Conservation (phyloP, 2,797 vertebrate genomes). For the Tarsius wallacei region DNA sequence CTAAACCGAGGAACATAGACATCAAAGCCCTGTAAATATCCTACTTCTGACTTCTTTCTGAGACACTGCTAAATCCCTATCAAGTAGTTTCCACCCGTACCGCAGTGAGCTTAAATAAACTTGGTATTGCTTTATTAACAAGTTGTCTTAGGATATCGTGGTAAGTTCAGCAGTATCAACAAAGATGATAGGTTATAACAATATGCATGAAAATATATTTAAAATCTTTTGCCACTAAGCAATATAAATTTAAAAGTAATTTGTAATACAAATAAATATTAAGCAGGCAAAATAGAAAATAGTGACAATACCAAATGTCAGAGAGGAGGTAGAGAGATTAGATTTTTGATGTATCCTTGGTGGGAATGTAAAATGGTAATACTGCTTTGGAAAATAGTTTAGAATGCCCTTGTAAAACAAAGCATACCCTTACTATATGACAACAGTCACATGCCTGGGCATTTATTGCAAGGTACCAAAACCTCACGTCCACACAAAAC, state of each 20-base stretch:
- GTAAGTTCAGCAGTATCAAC: neutral
- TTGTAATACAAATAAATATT: neutral
- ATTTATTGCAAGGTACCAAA: neutral
- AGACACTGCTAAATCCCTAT: neutral
- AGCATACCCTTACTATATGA: neutral
- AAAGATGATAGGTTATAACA: neutral
- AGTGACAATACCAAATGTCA: neutral
- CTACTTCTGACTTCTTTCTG: neutral
- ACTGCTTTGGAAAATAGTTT: neutral
- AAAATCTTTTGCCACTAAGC: neutral
- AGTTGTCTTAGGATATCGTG: neutral
- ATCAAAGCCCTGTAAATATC: neutral
- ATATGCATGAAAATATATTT: neutral
- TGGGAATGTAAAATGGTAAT: neutral
- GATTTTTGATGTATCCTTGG: neutral
- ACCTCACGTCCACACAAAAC: neutral
- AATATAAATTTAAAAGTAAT: neutral
- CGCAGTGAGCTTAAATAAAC: neutral
- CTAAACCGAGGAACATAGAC: neutral
- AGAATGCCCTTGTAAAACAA: constrained; percentile 1
- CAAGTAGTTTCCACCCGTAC: neutral
- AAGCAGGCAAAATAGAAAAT: constrained; percentile 13
- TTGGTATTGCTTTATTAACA: neutral
- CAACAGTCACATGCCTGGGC: neutral
- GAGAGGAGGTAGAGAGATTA: neutral